phyloP scores from a whole-genome alignment of 2,113 vertebrate species.

The Ciconia boyciana region DNA sequence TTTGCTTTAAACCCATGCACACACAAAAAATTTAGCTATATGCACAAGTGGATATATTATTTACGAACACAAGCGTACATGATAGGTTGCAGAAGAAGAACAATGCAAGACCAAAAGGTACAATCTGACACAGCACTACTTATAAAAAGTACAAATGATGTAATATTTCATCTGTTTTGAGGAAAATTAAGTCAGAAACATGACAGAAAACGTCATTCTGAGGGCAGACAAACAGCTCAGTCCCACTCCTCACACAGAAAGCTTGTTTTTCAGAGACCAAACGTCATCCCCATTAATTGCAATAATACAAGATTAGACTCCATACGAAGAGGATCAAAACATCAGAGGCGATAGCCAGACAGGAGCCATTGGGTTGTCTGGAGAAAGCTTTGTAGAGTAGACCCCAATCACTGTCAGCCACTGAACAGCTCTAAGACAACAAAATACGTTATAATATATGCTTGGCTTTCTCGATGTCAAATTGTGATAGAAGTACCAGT shows the following conservation, averaged over 20 bases:
- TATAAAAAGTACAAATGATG: not conserved
- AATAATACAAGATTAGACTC: not conserved
- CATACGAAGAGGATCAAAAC: not conserved
- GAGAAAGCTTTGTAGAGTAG: not conserved
- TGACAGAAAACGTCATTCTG: not conserved
- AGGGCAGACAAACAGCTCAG: not conserved
- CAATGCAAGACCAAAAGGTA: not conserved
- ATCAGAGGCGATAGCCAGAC: not conserved
- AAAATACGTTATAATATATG: not conserved
- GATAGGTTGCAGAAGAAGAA: not conserved
- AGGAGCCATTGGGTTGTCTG: not conserved
- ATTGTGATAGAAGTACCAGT: not conserved
- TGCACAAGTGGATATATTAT: not conserved
- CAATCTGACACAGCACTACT: not conserved
- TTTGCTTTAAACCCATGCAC: constrained; percentile 1
- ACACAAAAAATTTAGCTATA: not conserved
- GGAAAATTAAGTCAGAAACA: not conserved
- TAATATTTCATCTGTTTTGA: not conserved
- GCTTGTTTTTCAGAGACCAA: not conserved
- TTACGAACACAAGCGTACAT: not conserved
- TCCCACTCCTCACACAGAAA: not conserved
- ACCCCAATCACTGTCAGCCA: not conserved
- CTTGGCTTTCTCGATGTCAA: not conserved
- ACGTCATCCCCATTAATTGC: not conserved
- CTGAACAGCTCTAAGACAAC: not conserved